Base-by-base conservation (phyloP, 2,888 invertebrate species). In the Ophion slaviceki region DNA sequence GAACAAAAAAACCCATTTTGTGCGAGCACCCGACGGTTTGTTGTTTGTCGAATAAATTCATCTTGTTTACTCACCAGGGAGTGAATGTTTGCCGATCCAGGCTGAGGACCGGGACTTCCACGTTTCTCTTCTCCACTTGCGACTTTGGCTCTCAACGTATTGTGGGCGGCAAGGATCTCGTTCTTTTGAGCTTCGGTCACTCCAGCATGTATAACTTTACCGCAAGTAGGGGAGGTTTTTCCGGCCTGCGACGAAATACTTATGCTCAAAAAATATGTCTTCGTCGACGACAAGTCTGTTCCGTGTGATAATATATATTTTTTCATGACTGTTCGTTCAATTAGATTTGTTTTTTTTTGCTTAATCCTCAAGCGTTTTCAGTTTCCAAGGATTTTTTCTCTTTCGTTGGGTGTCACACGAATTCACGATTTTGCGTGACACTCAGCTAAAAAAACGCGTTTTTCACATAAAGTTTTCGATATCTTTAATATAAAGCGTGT, bases 71-170 rank as follows among this genome's bases (percentile, higher is more conserved):
- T 85, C 86, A 88, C 88, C 78, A 88, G 14, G 32, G 14, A 6
- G 61, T 64, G 75, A 66, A 88, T 77, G 4, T 84, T 71, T 2
- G 7, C 75, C 20, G 88, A 80, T 47, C 80, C 32, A 28, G 91
- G 91, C 71, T 91, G 91, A 17, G 89, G 89, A 66, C 90, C 90
- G 3, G 88, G 85, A 8, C 6, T 78, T 14, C 90, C 90, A 5
- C 87, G 70, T 0, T 4, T 32, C 71, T 90, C 91, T 0, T 14
- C 2, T 7, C 91, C 91, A 14, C 17, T 36, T 1, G 88, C 89
- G 0, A 91, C 88, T 0, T 45, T 61, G 1, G 66, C 64, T 68
- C 91, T 75, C 7, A 68, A 75, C 2, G 70, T 24, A 64, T 91
- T 91, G 78, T 91, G 91, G 24, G 24, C 20, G 0, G 87, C 28